phyloP scores from a whole-genome alignment of 2,113 vertebrate genomes.

The Jacana jacana region DNA sequence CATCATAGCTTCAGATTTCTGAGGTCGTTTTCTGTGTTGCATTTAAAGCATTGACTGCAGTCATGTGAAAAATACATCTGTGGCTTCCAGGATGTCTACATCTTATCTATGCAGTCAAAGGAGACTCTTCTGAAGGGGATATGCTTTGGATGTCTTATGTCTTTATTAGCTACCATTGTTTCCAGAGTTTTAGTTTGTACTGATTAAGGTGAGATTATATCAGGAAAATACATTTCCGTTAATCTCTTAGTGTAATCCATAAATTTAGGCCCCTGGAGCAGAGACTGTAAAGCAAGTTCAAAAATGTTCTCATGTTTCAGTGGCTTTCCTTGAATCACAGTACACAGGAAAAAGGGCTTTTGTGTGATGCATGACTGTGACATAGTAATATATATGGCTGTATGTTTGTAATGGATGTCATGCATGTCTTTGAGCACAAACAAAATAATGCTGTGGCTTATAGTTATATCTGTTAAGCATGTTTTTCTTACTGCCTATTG shows the following conservation, averaged over 20 bases:
- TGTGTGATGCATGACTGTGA: background rate
- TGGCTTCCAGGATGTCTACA: background rate
- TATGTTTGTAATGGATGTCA: background rate
- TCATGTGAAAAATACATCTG: background rate
- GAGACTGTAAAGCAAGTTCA: background rate
- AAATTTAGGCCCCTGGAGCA: accelerated
- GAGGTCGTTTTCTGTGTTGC: background rate
- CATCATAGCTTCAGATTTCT: background rate
- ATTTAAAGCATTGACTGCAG: background rate
- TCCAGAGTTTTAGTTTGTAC: background rate
- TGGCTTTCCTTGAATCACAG: background rate
- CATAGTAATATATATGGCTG: background rate
- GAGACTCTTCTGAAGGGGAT: background rate
- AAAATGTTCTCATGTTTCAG: background rate
- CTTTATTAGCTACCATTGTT: background rate
- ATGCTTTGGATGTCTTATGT: background rate
- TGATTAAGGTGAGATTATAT: background rate
- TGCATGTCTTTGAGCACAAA: background rate
- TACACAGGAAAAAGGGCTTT: background rate
- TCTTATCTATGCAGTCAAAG: background rate
- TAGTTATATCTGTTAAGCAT: background rate
- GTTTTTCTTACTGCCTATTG: background rate
- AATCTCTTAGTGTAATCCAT: background rate
- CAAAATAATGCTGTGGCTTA: background rate
- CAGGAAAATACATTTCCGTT: background rate